phyloP scores from a whole-genome alignment of 2,797 vertebrate genomes.

The Danio jaintianensis region DNA sequence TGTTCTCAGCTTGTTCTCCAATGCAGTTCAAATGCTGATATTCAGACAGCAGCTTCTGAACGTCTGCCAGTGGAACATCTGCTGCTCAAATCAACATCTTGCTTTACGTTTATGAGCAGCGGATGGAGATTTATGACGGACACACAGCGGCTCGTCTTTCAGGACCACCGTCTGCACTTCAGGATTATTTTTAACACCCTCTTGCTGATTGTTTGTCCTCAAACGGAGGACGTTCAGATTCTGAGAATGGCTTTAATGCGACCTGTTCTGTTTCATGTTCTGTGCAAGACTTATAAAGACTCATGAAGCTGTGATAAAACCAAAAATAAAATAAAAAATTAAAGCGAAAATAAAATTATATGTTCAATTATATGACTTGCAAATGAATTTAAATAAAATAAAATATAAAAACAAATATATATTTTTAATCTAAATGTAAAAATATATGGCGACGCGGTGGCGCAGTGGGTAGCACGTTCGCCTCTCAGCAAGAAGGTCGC shows the following conservation, averaged over 20 bases:
- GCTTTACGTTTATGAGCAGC: slow-evolving; percentile 36
- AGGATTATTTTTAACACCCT: slow-evolving; percentile 35
- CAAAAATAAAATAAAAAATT: neutral
- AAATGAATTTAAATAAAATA: too few relatives aligned
- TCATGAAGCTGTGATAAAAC: neutral
- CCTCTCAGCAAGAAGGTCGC: too few relatives aligned
- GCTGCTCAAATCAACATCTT: slow-evolving; percentile 40
- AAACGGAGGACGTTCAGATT: neutral
- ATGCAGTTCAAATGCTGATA: slow-evolving; percentile 41
- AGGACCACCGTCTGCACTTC: too few relatives aligned
- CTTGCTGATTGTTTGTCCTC: slow-evolving; percentile 20
- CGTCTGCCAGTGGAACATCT: slow-evolving; percentile 50
- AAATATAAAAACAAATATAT: too few relatives aligned
- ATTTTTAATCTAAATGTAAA: too few relatives aligned
- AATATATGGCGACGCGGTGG: too few relatives aligned
- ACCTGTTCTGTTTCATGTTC: neutral
- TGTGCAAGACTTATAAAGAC: too few relatives aligned
- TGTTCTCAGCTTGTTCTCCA: slow-evolving; percentile 42
- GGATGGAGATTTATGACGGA: slow-evolving; percentile 49
- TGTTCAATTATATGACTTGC: too few relatives aligned
- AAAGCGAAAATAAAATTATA: neutral
- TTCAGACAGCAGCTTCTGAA: slow-evolving; percentile 28
- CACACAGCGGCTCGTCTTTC: slow-evolving; percentile 28
- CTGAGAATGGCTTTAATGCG: neutral
- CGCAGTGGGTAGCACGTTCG: too few relatives aligned